Conservation (phyloP, 2,797 vertebrate genomes). For the Kryptopterus vitreolus region DNA sequence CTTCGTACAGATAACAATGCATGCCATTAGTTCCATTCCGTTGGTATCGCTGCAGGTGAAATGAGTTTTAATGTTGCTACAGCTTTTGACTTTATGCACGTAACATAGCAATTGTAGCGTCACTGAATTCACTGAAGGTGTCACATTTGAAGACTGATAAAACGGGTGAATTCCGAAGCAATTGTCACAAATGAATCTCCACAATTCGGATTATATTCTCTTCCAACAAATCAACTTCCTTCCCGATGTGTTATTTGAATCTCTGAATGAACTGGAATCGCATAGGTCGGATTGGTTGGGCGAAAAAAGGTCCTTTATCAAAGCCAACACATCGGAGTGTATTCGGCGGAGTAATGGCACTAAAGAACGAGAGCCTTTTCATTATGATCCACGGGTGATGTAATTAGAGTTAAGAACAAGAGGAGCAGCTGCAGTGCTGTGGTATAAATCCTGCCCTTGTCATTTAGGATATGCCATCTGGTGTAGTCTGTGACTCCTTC, state of each 20-base stretch:
- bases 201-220: constrained; percentile 17
- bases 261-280: not conserved
- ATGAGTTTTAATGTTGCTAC: not conserved
- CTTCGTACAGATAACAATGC: not conserved
- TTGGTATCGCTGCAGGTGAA: not conserved
- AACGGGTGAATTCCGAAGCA: constrained; percentile 3
- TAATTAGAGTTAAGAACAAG: constrained; percentile 41
- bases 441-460: constrained; percentile 54
- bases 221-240: constrained; percentile 9
- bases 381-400: constrained; percentile 17
- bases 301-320: not conserved
- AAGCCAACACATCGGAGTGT: not conserved
- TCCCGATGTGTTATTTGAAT: not conserved
- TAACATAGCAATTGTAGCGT: constrained; percentile 14
- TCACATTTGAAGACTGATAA: not conserved
- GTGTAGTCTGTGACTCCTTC: constrained; percentile 46
- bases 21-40: not conserved
- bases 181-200: constrained; percentile 36
- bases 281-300: not conserved
- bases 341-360: not conserved
- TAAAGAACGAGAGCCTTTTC: not conserved
- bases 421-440: constrained; percentile 57
- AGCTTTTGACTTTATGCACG: constrained; percentile 7
- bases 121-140: constrained; percentile 5
- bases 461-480: constrained; percentile 62